Evolutionary conservation across 2,797 vertebrate species (phyloP), one percentile per base, ranked within the genome.

Genomic region (Chiloscyllium punctatum): DNA sequence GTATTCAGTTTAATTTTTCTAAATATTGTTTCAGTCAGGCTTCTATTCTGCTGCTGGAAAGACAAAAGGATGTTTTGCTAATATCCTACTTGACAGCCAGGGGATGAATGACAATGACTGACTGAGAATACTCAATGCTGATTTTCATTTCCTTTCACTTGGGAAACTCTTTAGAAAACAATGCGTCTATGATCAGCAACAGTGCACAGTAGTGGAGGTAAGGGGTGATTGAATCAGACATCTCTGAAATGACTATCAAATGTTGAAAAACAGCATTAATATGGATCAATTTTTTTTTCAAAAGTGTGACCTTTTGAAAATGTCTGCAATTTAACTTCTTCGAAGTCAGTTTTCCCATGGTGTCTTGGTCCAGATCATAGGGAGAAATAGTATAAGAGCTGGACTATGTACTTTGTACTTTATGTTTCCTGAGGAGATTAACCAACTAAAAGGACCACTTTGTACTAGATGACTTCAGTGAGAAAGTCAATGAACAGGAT

Each of bases 231-330:
- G 42, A 95, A 95, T 33, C 48, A 69, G 62, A 27, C 27, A 53
- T 21, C 30, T 57, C 71, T n/a, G 69, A 95, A 77, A 77, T 95
- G 42, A 77, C 71, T 8, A 95, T 57, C 71, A 95, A 74, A 77
- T 27, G 51, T 15, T 72, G 30, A 77, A 72, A 95, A 95, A 74
- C 13, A 51, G 15, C 51, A 42, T 51, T 48, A 53, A 94, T 94
- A 48, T 74, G 30, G 48, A 94, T 74, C 27, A 4, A 13, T 74
- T 33, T 18, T 95, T 74, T 74, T 74, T 30, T 74, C 51, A 7
- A 92, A 92, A 92, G 23, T 37, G 66, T 92, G 62, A 69, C n/a
- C n/a, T 23, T 66, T 69, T 42, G 18, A 95, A 94, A 95, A 33
- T 33, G 30, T 95, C 13, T 94, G 48, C 69, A 72, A 21, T 94